Evolutionary conservation across 92 coral and sea anemone species (phyloP), one percentile per base, ranked within the genome.

Genomic region (Diadumene lineata): DNA sequence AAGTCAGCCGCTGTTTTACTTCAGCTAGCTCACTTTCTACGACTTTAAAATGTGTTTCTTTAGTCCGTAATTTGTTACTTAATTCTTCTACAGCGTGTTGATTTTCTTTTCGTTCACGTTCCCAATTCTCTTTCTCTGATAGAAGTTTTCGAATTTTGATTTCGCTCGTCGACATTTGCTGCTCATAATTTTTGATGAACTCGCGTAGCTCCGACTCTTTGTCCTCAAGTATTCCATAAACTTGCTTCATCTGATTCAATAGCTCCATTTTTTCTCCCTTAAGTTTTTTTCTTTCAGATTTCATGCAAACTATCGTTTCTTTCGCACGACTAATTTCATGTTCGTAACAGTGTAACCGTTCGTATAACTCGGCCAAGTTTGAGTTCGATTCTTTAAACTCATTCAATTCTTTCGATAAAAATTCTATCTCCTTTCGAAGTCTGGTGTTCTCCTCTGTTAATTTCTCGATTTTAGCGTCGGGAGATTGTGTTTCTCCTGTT

Each of bases 261-360:
- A 94, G 74, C 30, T 86, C 87, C 72, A 87, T 85, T 68, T 94
- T 94, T 68, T 94, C 98, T 18, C 93, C 66, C 79, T 94, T 94
- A 29, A 94, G 84, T 32, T 93, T 97, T 75, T 93, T 88, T 60
- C 97, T 81, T 64, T 94, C 98, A 17, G 80, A 60, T 72, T 94
- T 94, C 90, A 94, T 94, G 43, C 90, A 92, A 63, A 85, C 87
- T 50, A 94, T 94, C 33, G 98, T 89, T 64, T 94, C 98, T 69
- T 92, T 94, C 31, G 97, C 97, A 38, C 98, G 97, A 31, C 86
- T 57, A 13, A 92, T 92, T 68, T 94, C 98, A 73, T 84, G 96
- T 86, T 94, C 97, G 74, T 89, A 92, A 43, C 89, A 90, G 51
- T 88, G 97, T 34, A 94, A 72, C 75, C 92, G 68, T 68, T 94